Evolutionary conservation across 2,888 invertebrate species (phyloP).

Genomic region (Steromphala cineraria): DNA sequence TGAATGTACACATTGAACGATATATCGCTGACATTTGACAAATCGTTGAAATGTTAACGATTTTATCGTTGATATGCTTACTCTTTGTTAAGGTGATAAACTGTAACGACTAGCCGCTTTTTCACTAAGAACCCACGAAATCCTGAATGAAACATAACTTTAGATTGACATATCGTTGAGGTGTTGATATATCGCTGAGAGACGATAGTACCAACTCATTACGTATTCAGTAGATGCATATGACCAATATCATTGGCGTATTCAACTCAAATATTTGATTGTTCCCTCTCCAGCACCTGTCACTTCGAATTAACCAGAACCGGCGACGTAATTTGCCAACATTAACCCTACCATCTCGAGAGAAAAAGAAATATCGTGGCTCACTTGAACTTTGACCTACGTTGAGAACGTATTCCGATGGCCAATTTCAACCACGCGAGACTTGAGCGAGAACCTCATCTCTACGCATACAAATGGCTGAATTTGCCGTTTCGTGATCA

Average conservation of each 20-base stretch:
- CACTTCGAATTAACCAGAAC: conserved; percentile 17
- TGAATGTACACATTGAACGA: too few species aligned
- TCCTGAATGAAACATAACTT: too few species aligned
- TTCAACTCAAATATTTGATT: conserved; percentile 8
- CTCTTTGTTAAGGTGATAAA: too few species aligned
- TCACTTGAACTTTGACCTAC: conserved; percentile 19
- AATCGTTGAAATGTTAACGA: too few species aligned
- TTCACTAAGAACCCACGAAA: too few species aligned
- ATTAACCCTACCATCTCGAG: conserved; percentile 20
- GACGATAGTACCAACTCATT: background rate
- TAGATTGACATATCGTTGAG: too few species aligned
- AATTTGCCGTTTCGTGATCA: conserved; percentile 10
- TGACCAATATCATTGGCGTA: background rate
- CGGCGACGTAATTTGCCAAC: conserved; percentile 22
- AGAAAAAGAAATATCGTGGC: conserved; percentile 22
- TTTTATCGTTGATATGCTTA: too few species aligned
- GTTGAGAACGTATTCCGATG: conserved; percentile 14
- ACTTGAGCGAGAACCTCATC: background rate
- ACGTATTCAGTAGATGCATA: conserved; percentile 9
- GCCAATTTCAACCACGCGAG: conserved; percentile 19
- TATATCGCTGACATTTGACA: too few species aligned
- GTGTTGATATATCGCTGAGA: too few species aligned
- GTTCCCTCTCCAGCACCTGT: conserved; percentile 21
- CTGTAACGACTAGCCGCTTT: too few species aligned
- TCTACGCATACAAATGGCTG: conserved; percentile 24